These are phyloP conservation scores for Netelia virgata DNA, from an alignment of 2,888 invertebrate genomes.

Conservation along the genomic window DNA sequence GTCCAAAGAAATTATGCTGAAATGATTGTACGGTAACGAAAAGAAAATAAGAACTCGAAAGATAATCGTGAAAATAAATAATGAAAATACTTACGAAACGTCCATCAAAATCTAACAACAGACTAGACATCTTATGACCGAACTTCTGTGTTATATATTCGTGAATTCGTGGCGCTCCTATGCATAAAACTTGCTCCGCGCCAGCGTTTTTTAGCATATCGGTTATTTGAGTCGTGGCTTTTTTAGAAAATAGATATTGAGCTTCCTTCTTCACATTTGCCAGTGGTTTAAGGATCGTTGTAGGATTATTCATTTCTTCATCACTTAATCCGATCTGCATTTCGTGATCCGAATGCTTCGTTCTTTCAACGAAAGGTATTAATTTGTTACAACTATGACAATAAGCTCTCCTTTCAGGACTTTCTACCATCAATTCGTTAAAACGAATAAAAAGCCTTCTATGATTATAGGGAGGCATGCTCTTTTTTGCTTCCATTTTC, in stretches of 20 bases:
- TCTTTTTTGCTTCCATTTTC: slow-evolving; percentile 85
- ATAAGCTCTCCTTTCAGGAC: slow-evolving; percentile 85
- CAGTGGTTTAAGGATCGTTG: slow-evolving; percentile 89
- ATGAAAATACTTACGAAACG: slow-evolving; percentile 87
- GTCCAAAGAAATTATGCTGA: slow-evolving; percentile 88
- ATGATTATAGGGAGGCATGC: slow-evolving; percentile 86
- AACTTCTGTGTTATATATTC: slow-evolving; percentile 87
- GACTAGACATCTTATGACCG: slow-evolving; percentile 85
- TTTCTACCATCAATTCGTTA: slow-evolving; percentile 85
- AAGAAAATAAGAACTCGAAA: slow-evolving; percentile 18
- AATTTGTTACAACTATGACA: slow-evolving; percentile 89
- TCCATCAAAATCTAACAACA: slow-evolving; percentile 93
- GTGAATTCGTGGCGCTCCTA: slow-evolving; percentile 94
- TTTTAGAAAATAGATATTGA: slow-evolving; percentile 93
- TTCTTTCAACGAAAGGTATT: slow-evolving; percentile 80
- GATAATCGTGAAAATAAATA: neutral
- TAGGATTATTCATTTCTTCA: slow-evolving; percentile 88
- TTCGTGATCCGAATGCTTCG: slow-evolving; percentile 87
- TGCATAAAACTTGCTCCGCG: slow-evolving; percentile 90
- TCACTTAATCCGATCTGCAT: slow-evolving; percentile 86
- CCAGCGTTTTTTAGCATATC: slow-evolving; percentile 87
- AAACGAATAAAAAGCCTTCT: slow-evolving; percentile 86
- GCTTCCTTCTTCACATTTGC: slow-evolving; percentile 93
- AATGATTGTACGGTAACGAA: slow-evolving; percentile 53
- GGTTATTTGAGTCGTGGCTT: slow-evolving; percentile 88